phyloP scores from a whole-genome alignment of 2,113 vertebrate genomes.

The Sceloporus tristichus region DNA sequence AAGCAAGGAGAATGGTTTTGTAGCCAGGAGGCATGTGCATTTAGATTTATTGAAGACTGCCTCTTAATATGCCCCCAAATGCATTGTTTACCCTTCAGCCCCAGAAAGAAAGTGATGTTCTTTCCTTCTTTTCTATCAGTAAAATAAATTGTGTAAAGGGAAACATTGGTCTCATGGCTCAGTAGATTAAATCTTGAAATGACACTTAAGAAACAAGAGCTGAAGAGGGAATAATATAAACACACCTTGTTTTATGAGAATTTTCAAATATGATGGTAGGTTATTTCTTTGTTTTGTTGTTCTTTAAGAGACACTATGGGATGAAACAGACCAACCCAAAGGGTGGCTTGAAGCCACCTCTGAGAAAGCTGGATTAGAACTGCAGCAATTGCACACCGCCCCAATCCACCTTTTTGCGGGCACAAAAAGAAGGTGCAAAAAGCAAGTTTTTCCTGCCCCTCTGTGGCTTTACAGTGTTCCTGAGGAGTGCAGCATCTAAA shows the following conservation, averaged over 20 bases:
- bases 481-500: no score
- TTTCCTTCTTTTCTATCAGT: neutral
- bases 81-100: neutral
- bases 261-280: neutral
- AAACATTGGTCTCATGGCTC: neutral
- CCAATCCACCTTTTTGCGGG: no score
- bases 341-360: neutral
- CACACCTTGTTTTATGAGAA: conserved; percentile 1
- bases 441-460: no score
- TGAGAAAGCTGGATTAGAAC: no score
- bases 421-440: no score
- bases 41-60: neutral
- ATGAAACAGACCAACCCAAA: no score
- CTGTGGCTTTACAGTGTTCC: no score
- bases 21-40: neutral
- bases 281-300: neutral
- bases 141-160: neutral
- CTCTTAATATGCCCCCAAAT: neutral
- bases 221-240: neutral
- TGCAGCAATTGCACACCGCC: no score
- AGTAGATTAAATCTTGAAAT: conserved; percentile 7
- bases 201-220: neutral
- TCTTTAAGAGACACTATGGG: neutral
- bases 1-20: neutral
- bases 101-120: neutral